Evolutionary conservation across 2,113 vertebrate species (phyloP).

Genomic region (Odontophorus gujanensis): DNA sequence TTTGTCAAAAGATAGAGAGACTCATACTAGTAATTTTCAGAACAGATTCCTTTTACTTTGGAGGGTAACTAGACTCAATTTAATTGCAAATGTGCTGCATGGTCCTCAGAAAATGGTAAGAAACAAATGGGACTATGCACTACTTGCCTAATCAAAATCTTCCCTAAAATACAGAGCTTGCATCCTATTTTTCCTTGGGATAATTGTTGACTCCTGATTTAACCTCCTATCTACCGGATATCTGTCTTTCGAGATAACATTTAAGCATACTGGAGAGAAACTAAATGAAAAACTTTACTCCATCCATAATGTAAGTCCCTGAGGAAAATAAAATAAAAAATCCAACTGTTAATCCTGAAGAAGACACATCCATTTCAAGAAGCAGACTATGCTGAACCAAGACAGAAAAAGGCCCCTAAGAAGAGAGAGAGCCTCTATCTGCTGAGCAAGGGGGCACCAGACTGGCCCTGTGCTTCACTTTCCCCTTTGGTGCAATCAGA

Average conservation of each 20-base stretch:
- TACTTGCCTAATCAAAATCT: neutral
- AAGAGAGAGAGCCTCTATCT: neutral
- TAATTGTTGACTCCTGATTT: neutral
- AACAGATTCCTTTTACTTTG: slow-evolving; percentile 45
- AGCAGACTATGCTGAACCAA: neutral
- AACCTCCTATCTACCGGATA: neutral
- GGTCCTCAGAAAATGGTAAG: neutral
- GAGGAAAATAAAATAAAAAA: neutral
- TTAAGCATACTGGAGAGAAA: neutral
- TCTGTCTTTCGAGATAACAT: neutral
- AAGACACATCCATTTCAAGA: neutral
- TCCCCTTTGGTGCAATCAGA: neutral
- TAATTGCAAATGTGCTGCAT: slow-evolving; percentile 64
- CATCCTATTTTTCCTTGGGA: neutral
- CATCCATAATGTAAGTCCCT: neutral
- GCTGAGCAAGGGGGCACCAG: neutral
- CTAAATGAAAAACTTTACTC: neutral
- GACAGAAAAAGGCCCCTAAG: neutral
- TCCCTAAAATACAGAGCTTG: neutral
- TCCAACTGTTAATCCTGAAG: neutral
- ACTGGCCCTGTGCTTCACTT: neutral
- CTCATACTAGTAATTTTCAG: slow-evolving; percentile 52
- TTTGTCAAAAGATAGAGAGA: slow-evolving; percentile 64
- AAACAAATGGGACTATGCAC: neutral
- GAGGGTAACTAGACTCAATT: slow-evolving; percentile 64